Evolutionary conservation across 1,140 invertebrate genomes (phyloP).

Genomic region (Semibalanus balanoides): DNA sequence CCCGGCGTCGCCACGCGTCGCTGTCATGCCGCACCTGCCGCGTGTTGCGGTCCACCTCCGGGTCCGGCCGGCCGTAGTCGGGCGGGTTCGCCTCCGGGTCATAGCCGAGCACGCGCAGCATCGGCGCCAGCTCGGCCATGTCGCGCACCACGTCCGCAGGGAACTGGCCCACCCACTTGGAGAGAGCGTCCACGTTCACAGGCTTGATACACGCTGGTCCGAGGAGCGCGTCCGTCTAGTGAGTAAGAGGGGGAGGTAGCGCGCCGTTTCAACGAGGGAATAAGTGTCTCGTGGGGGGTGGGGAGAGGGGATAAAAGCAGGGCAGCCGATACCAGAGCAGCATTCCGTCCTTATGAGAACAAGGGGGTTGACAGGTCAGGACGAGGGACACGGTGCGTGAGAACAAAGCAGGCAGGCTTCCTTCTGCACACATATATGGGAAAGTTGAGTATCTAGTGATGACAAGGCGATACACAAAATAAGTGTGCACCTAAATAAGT

Average conservation of each 20-base stretch:
- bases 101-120: conserved; percentile 78
- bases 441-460: too few species aligned
- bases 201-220: conserved; percentile 98
- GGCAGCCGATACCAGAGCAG: too few species aligned
- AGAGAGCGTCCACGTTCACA: conserved; percentile 87
- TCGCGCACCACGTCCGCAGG: conserved; percentile 77
- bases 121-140: conserved; percentile 82
- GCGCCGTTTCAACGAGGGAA: too few species aligned
- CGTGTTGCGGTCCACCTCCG: conserved; percentile 1
- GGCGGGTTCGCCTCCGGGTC: conserved; percentile 86
- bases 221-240: conserved; percentile 90
- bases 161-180: conserved; percentile 90
- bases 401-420: too few species aligned
- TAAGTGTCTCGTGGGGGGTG: too few species aligned
- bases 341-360: too few species aligned
- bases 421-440: too few species aligned
- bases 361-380: too few species aligned
- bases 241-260: conserved; percentile 15
- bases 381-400: too few species aligned
- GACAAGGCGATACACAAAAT: too few species aligned
- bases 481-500: too few species aligned
- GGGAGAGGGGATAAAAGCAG: too few species aligned
- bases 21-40: neutral
- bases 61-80: conserved; percentile 41
- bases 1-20: neutral